These are phyloP conservation scores for Tetramorium simillimum DNA, from an alignment of 1,140 invertebrate species.

Conservation along the genomic window DNA sequence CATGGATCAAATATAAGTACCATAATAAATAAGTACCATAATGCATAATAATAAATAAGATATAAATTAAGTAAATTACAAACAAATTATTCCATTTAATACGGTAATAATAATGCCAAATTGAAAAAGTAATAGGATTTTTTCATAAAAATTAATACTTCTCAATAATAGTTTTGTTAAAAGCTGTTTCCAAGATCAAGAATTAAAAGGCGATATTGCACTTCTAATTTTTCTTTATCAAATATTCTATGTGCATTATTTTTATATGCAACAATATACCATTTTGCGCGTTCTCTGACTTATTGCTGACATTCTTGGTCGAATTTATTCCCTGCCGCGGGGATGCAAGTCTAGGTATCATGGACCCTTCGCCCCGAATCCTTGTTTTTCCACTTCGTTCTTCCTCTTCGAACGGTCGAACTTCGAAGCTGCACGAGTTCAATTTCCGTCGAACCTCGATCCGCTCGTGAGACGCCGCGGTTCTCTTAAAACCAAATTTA, in stretches of 20 bases:
- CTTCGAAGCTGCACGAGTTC: slow-evolving; percentile 62
- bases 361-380: slow-evolving; percentile 25
- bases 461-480: not conserved
- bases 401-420: slow-evolving; percentile 30
- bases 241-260: not conserved
- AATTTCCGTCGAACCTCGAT: slow-evolving; percentile 39
- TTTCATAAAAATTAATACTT: not conserved
- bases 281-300: slow-evolving; percentile 31
- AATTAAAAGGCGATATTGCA: not conserved
- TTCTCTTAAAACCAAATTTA: slow-evolving; percentile 30
- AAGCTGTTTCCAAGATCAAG: not conserved
- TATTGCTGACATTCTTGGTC: not conserved
- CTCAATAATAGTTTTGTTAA: not conserved
- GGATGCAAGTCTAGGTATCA: slow-evolving; percentile 56
- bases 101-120: not conserved
- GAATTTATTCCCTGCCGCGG: not conserved
- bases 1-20: not conserved
- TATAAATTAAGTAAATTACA: not conserved
- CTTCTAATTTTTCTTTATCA: slow-evolving; percentile 4
- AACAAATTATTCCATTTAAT: not conserved
- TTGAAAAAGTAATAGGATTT: not conserved
- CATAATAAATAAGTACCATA: not conserved
- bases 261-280: slow-evolving; percentile 24
- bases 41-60: not conserved
- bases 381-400: not conserved